Percentiles rank a stretch among this genome's conserved stretches.
Conservation (phyloP, 1,140 invertebrate species). For the Chelonus insularis region DNA sequence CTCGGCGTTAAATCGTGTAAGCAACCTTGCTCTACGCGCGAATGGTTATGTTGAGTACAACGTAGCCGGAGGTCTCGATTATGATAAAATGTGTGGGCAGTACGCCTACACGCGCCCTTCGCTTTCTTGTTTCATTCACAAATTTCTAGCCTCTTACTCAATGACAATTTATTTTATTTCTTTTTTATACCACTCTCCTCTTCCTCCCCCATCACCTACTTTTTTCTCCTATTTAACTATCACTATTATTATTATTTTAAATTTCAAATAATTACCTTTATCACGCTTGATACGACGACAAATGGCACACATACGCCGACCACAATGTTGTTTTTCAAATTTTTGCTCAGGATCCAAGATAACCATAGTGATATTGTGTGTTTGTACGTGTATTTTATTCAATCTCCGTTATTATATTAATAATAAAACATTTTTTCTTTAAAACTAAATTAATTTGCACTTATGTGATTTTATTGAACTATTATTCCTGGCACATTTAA, state of each 20-base stretch:
- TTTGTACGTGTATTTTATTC: background rate
- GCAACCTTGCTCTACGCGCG: conserved; percentile 39
- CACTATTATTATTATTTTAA: too few relatives aligned
- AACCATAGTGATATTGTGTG: conserved; percentile 47
- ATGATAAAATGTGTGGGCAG: conserved; percentile 42
- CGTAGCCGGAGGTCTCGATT: conserved; percentile 47
- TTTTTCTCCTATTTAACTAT: background rate
- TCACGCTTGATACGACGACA: conserved; percentile 58
- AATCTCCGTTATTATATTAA: background rate
- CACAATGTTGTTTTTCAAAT: conserved; percentile 57
- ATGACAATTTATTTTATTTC: conserved; percentile 8
- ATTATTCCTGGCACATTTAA: background rate
- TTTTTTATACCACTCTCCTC: background rate
- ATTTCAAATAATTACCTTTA: conserved; percentile 59
- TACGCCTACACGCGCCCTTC: conserved; percentile 50
- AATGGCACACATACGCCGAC: conserved; percentile 58
- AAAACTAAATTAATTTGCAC: too few relatives aligned
- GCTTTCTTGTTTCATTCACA: conserved; percentile 37
- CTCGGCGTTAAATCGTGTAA: conserved; percentile 14
- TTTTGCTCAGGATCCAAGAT: conserved; percentile 59
- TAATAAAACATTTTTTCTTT: background rate
- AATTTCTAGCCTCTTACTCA: conserved; percentile 26
- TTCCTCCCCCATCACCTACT: too few relatives aligned
- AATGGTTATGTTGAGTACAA: conserved; percentile 33
- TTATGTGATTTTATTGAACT: too few relatives aligned